These are phyloP conservation scores for Sanderia malayensis DNA, from an alignment of 30 jellyfish, hydroid and myxozoan genomes.

Conservation along the genomic window DNA sequence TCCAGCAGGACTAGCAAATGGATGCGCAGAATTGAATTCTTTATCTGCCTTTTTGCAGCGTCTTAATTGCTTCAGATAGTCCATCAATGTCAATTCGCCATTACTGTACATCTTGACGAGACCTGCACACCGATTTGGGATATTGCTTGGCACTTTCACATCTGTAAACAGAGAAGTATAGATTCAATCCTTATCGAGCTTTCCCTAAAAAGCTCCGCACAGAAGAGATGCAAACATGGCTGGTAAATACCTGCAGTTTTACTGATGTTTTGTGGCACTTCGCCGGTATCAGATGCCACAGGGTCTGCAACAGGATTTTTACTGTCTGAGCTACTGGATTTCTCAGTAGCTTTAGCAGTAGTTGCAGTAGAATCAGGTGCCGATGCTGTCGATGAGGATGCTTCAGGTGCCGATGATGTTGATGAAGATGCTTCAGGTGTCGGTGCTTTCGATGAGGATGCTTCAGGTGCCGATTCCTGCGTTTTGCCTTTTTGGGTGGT, in stretches of 20 bases:
- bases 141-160: constrained; percentile 54
- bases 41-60: constrained; percentile 69
- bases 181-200: neutral
- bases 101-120: constrained; percentile 69
- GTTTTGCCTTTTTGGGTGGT: constrained; percentile 44
- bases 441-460: too few species aligned
- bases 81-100: constrained; percentile 72
- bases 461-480: too few species aligned
- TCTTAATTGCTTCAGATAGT: constrained; percentile 67
- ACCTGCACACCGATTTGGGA: constrained; percentile 70
- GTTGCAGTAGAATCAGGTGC: constrained; percentile 5
- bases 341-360: constrained; percentile 5
- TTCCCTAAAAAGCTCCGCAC: too few species aligned
- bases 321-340: neutral
- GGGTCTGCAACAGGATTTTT: constrained; percentile 52
- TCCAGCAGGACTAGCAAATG: neutral
- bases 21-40: constrained; percentile 41
- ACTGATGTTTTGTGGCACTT: constrained; percentile 42
- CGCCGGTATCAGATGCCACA: constrained; percentile 65
- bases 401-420: too few species aligned
- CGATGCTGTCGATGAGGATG: too few species aligned
- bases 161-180: constrained; percentile 17
- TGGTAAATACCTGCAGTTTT: constrained; percentile 42
- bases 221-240: neutral
- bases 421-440: too few species aligned